Evolutionary conservation across 2,888 invertebrate species (phyloP), one percentile per base, ranked within the genome.

Genomic region (Chymomyza fuscimana): DNA sequence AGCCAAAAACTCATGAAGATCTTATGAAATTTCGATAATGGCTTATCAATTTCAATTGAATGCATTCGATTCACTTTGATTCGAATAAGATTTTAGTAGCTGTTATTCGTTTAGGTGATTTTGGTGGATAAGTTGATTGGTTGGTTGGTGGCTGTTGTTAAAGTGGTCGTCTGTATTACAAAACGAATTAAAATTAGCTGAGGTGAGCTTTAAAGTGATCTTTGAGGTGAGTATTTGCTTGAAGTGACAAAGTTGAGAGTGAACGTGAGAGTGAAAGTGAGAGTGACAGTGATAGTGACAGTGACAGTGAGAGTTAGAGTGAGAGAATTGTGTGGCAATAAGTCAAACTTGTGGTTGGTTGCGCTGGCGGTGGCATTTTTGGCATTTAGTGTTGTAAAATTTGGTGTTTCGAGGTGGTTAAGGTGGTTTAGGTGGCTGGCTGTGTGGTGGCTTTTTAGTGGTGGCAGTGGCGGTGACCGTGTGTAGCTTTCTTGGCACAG

Each of bases 21-120:
- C 74, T 78, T 86, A 90, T 90, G 90, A 90, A 90, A 90, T 90
- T 90, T 91, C 90, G 90, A 90, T 90, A 90, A 91, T 91, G 80
- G 67, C 74, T 82, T 73, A 77, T 86, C 85, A 77, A 75, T 81
- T 74, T 68, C 71, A 72, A 74, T 78, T 74, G 82, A 81, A 76
- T 81, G 70, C 76, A 61, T 15, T 40, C 16, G 12, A 36, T 69
- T 64, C 58, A 66, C 58, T 77, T 65, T 74, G 75, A 61, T 69
- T 69, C 62, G 63, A 67, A 25, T 32, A 5, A 7, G 7, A 32
- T 61, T 69, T 72, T 12, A n/a, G 51, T 77, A 29, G 46, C 54
- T 25, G 68, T 46, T 46, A 12, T 12, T 64, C 15, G 64, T 54
- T 40, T 64, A 29, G 58, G 56, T 69, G 64, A 66, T 70, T 29